Conservation (phyloP, 2,113 vertebrate genomes). For the Scophthalmus maximus region DNA sequence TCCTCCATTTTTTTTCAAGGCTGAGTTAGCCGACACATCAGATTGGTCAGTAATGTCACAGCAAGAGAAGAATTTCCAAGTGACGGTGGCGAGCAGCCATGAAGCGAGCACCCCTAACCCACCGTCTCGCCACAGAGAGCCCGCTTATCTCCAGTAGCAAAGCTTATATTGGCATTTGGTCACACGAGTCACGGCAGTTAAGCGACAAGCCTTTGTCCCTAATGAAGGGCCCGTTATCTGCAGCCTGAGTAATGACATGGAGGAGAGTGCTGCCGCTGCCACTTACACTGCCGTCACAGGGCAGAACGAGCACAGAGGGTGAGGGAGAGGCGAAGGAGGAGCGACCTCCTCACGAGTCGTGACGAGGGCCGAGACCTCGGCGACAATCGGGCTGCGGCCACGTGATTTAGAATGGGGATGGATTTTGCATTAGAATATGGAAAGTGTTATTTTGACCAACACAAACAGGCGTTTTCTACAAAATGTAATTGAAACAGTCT, state of each 20-base stretch:
- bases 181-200: slow-evolving; percentile 29
- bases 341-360: slow-evolving; percentile 25
- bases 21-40: slow-evolving; percentile 7
- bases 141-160: neutral
- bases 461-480: neutral
- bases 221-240: slow-evolving; percentile 74
- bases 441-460: neutral
- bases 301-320: slow-evolving; percentile 23
- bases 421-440: no score
- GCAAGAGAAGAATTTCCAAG: no score
- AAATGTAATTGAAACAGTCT: no score
- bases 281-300: slow-evolving; percentile 7
- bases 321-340: neutral
- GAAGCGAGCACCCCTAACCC: no score
- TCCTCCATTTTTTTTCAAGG: neutral
- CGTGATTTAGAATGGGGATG: neutral
- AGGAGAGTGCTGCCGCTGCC: slow-evolving; percentile 58
- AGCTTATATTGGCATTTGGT: slow-evolving; percentile 36
- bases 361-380: slow-evolving; percentile 9
- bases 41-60: no score
- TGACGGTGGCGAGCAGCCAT: no score
- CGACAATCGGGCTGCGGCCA: neutral
- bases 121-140: no score
- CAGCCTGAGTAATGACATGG: slow-evolving; percentile 54
- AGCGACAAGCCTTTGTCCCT: slow-evolving; percentile 49